Conservation (phyloP, 2,113 vertebrate species). For the Macaca nemestrina region DNA sequence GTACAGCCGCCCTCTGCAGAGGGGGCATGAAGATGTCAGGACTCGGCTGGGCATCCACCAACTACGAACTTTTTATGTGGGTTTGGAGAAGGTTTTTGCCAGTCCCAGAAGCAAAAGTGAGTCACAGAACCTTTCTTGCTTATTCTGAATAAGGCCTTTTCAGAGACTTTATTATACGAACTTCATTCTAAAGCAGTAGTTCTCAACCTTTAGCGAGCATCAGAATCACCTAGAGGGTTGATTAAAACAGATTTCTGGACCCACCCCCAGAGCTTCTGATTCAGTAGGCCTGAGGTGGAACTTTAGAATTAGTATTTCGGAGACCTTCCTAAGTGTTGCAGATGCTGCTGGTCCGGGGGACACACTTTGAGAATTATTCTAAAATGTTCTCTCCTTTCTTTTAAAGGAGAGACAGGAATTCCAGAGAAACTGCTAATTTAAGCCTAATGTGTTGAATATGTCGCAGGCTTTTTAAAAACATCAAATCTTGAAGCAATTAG, state of each 20-base stretch:
- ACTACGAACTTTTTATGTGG: neutral
- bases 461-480: neutral
- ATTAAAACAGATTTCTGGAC: neutral
- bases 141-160: conserved; percentile 38
- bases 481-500: conserved; percentile 3
- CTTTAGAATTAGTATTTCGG: neutral
- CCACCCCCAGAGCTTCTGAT: neutral
- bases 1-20: neutral
- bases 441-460: neutral
- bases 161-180: neutral
- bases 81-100: neutral
- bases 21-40: neutral
- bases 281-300: neutral
- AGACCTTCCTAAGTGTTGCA: neutral
- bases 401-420: conserved; percentile 37
- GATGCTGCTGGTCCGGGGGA: neutral
- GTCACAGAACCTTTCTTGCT: neutral
- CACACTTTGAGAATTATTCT: conserved; percentile 7
- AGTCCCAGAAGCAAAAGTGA: neutral
- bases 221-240: neutral
- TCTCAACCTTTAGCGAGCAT: neutral
- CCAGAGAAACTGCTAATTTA: conserved; percentile 35
- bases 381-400: conserved; percentile 9
- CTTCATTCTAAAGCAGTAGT: neutral
- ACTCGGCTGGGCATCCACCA: neutral